Evolutionary conservation across 2,888 invertebrate species (phyloP).

Genomic region (Zootermopsis nevadensis): DNA sequence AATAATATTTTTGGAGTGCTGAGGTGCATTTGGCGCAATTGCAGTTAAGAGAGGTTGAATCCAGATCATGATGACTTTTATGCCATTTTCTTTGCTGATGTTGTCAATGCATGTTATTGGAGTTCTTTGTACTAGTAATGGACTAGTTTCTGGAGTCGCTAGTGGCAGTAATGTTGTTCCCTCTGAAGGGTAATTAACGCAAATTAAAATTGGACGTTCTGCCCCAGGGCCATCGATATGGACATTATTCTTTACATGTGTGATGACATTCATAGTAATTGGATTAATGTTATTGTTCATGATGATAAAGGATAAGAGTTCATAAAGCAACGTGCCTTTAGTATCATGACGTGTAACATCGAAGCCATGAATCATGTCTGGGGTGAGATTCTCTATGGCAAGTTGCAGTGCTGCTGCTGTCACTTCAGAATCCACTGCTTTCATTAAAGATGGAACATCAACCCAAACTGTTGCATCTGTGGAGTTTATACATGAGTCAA

Average conservation of each 20-base stretch:
- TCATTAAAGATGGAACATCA: constrained; percentile 18
- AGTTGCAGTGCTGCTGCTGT: background rate
- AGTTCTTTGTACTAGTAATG: background rate
- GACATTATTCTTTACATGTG: background rate
- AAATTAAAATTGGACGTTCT: background rate
- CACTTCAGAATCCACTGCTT: background rate
- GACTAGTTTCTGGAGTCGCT: background rate
- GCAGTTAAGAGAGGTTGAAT: background rate
- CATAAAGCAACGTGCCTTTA: background rate
- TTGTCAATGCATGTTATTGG: background rate
- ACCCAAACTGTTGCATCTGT: background rate
- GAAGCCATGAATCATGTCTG: background rate
- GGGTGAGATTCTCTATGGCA: background rate
- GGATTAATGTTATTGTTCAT: background rate
- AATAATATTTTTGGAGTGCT: background rate
- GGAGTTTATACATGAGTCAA: background rate
- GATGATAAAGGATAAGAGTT: background rate
- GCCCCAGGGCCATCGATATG: constrained; percentile 2
- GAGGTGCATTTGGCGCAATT: background rate
- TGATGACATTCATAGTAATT: background rate
- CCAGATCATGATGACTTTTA: background rate
- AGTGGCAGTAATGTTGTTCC: background rate
- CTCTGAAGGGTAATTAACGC: background rate
- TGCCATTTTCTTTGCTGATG: background rate
- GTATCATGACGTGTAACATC: background rate